Percentiles rank a stretch among this genome's conserved stretches.
Conservation (phyloP, 2,113 vertebrate species). For the Eira barbara region DNA sequence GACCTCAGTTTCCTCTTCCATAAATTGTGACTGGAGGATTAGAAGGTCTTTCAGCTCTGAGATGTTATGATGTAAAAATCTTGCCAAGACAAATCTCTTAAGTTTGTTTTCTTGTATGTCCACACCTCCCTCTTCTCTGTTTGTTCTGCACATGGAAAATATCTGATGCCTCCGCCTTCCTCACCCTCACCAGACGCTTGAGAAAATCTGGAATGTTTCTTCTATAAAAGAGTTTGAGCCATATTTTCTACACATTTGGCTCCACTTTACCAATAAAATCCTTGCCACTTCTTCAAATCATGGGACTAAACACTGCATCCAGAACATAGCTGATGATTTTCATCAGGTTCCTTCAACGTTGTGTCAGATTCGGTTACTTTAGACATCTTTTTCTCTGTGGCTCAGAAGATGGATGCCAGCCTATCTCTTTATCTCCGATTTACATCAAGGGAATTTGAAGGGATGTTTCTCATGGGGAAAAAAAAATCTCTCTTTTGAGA, state of each 20-base stretch:
- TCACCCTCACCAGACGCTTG: conserved; percentile 49
- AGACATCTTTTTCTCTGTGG: neutral
- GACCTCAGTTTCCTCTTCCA: conserved; percentile 23
- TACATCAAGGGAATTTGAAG: neutral
- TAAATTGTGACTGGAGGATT: neutral
- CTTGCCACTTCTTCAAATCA: neutral
- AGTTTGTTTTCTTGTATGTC: conserved; percentile 35
- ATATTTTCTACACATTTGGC: neutral
- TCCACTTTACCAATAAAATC: neutral
- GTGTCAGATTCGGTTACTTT: neutral
- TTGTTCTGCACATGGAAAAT: conserved; percentile 46
- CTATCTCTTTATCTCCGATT: neutral
- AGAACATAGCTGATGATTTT: neutral
- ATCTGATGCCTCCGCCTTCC: conserved; percentile 49
- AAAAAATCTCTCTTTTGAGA: neutral
- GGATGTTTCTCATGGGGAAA: neutral
- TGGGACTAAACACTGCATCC: neutral
- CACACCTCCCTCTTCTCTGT: neutral
- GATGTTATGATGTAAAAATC: neutral
- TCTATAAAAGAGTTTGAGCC: conserved; percentile 20
- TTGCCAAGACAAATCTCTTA: conserved; percentile 50
- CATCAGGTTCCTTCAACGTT: neutral
- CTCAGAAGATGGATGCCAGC: neutral
- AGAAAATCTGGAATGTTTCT: conserved; percentile 43
- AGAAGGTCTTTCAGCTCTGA: neutral